phyloP scores from a whole-genome alignment of 2,888 invertebrate species.

The Pogonocherus hispidulus region DNA sequence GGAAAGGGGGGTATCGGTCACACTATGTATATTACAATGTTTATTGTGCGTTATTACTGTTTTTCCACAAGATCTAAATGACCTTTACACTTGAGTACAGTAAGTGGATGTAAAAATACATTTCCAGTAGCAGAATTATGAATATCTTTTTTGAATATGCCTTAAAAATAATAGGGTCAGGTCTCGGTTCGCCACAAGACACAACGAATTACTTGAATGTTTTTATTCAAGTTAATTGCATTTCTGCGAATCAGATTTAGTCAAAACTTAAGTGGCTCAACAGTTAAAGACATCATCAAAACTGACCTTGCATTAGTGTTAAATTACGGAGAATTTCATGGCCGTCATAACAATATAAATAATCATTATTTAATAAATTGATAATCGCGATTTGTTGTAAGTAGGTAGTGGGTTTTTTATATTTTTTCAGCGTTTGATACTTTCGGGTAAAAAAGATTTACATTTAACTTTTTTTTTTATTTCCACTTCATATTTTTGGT shows the following conservation, averaged over 20 bases:
- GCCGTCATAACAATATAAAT: neutral
- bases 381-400: conserved; percentile 1
- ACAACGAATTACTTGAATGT: conserved; percentile 9
- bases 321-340: conserved; percentile 40
- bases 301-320: conserved; percentile 41
- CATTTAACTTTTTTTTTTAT: too few relatives aligned
- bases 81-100: too few relatives aligned
- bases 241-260: conserved; percentile 41
- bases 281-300: conserved; percentile 36
- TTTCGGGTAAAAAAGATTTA: too few relatives aligned
- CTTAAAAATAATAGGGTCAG: conserved; percentile 19
- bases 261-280: conserved; percentile 31
- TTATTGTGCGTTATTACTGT: too few relatives aligned
- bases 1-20: too few relatives aligned
- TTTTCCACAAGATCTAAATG: too few relatives aligned
- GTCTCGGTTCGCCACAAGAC: neutral
- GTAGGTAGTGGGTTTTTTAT: neutral
- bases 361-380: conserved; percentile 19
- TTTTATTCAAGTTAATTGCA: conserved; percentile 17
- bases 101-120: too few relatives aligned
- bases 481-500: too few relatives aligned
- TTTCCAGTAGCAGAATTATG: too few relatives aligned
- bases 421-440: too few relatives aligned
- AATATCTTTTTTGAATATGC: too few relatives aligned
- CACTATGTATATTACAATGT: too few relatives aligned